phyloP scores from a whole-genome alignment of 2,113 vertebrate species.

The Brevimyrus niger region DNA sequence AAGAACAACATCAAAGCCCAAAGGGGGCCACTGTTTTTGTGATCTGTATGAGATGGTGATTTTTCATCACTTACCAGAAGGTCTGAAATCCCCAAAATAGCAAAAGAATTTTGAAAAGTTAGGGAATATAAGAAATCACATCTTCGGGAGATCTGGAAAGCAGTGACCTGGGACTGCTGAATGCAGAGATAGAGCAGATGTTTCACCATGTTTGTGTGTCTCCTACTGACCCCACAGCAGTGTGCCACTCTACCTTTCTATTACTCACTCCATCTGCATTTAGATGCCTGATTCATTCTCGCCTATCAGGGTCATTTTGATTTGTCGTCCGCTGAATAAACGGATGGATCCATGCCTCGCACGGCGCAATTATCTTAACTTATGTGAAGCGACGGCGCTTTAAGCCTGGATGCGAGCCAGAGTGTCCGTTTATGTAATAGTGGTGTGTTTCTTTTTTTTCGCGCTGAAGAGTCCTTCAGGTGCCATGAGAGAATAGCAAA shows the following conservation, averaged over 20 bases:
- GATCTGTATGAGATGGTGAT: background rate
- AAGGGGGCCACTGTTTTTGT: background rate
- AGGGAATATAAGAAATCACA: background rate
- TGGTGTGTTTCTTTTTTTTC: conserved; percentile 14
- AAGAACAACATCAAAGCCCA: background rate
- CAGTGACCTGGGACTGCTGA: background rate
- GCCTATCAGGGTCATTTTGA: background rate
- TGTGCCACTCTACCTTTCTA: background rate
- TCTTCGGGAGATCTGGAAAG: background rate
- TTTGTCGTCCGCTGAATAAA: background rate
- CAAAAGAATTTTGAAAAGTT: background rate
- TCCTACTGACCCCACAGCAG: background rate
- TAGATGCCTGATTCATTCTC: background rate
- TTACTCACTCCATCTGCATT: background rate
- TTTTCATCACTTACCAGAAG: background rate
- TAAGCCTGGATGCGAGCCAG: background rate
- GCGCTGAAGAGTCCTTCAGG: conserved; percentile 44
- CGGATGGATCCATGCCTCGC: background rate
- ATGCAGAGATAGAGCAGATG: background rate
- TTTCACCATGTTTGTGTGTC: background rate
- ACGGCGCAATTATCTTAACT: background rate
- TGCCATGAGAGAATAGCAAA: conserved; percentile 43
- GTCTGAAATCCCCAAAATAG: background rate
- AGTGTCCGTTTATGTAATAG: conserved; percentile 44
- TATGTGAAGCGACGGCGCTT: background rate